phyloP scores from a whole-genome alignment of 2,797 vertebrate species.

The Parauchenoglanis ngamensis region DNA sequence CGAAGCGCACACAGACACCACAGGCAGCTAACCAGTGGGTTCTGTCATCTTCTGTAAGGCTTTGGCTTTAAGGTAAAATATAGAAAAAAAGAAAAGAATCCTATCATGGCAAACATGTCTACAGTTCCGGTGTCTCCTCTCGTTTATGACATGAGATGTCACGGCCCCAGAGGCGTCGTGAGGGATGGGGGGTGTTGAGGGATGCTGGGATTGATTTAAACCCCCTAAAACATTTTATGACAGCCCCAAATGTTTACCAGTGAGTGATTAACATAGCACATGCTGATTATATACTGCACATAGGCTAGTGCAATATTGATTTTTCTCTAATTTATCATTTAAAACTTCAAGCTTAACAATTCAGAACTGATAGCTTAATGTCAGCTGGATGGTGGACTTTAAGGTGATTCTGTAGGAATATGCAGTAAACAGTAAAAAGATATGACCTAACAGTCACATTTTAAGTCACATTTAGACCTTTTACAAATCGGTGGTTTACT shows the following conservation, averaged over 20 bases:
- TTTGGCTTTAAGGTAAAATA: conserved; percentile 65
- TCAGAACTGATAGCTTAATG: neutral
- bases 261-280: neutral
- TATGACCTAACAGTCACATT: neutral
- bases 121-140: conserved; percentile 50
- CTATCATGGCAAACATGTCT: conserved; percentile 55
- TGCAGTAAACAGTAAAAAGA: neutral
- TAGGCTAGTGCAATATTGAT: neutral
- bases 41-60: conserved; percentile 69
- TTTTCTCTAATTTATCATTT: too few relatives aligned
- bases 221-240: neutral
- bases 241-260: neutral
- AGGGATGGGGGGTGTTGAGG: too few relatives aligned
- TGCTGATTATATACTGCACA: neutral
- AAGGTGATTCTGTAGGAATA: neutral
- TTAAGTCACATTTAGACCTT: neutral
- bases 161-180: neutral
- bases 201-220: neutral
- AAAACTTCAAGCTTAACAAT: neutral
- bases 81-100: conserved; percentile 45
- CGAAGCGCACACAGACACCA: conserved; percentile 64
- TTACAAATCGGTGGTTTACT: neutral
- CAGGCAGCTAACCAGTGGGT: conserved; percentile 68
- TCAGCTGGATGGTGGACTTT: neutral
- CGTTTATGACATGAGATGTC: neutral